Conservation (phyloP, 2,888 invertebrate genomes). For the Ectemnius cavifrons region DNA sequence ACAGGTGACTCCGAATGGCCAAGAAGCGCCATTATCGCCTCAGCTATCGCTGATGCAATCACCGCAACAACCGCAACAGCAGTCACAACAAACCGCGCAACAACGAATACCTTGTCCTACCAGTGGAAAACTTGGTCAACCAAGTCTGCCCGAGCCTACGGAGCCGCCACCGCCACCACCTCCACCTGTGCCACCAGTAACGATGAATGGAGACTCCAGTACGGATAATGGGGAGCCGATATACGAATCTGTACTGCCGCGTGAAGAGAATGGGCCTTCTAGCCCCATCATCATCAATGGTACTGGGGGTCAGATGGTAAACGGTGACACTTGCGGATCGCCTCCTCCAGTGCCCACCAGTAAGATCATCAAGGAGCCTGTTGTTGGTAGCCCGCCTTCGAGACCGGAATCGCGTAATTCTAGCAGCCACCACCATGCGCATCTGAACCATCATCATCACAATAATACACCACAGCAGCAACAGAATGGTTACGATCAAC, state of each 20-base stretch:
- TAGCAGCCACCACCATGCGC: conserved; percentile 55
- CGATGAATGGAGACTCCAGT: conserved; percentile 67
- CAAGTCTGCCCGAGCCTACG: conserved; percentile 87
- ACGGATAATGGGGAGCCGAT: conserved; percentile 84
- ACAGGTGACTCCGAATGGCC: conserved; percentile 59
- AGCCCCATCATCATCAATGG: conserved; percentile 70
- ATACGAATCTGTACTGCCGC: conserved; percentile 90
- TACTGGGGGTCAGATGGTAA: conserved; percentile 59
- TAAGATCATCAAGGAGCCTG: conserved; percentile 68
- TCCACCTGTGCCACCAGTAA: conserved; percentile 79
- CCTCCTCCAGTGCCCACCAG: conserved; percentile 68
- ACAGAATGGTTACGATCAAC: conserved; percentile 66
- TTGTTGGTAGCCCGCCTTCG: conserved; percentile 65
- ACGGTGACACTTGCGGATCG: conserved; percentile 67
- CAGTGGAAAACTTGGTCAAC: conserved; percentile 78
- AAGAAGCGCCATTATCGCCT: conserved; percentile 35
- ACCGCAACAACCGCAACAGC: conserved; percentile 16
- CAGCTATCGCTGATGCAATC: neutral
- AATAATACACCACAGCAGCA: conserved; percentile 61
- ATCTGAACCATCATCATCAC: conserved; percentile 55
- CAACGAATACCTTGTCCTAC: conserved; percentile 62
- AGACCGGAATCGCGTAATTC: conserved; percentile 67
- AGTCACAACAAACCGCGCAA: conserved; percentile 40
- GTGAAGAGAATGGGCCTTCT: conserved; percentile 79
- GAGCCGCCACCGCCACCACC: conserved; percentile 86